Conservation (phyloP, 53 echinoderm and acorn worm genomes). For the Holothuria scabra region DNA sequence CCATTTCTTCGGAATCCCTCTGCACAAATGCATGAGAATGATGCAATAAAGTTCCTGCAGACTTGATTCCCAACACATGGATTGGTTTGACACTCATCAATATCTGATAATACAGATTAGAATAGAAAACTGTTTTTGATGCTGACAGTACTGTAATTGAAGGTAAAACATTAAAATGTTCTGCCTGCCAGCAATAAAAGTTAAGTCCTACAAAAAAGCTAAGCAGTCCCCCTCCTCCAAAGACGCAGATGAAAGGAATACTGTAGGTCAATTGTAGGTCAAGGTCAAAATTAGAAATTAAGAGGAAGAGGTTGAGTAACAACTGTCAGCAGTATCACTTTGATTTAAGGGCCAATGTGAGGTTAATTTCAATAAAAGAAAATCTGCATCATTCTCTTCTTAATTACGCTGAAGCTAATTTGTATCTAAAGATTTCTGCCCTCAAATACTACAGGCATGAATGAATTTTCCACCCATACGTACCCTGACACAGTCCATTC, state of each 20-base stretch:
- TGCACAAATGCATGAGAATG: slow-evolving; percentile 7
- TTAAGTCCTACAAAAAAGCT: neutral
- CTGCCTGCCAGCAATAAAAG: neutral
- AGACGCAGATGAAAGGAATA: neutral
- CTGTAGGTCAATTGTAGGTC: neutral
- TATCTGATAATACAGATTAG: neutral
- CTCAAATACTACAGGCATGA: too few relatives aligned
- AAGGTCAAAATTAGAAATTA: too few relatives aligned
- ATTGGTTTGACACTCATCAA: neutral
- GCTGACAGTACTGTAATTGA: neutral
- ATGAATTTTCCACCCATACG: too few relatives aligned
- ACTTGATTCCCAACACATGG: slow-evolving; percentile 10
- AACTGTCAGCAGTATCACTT: too few relatives aligned
- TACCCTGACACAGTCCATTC: slow-evolving; percentile 9
- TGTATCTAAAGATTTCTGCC: too few relatives aligned
- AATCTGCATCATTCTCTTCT: too few relatives aligned
- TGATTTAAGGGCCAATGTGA: too few relatives aligned
- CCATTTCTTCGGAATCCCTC: neutral
- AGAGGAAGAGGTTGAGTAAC: too few relatives aligned
- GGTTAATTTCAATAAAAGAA: too few relatives aligned
- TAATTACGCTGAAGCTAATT: too few relatives aligned
- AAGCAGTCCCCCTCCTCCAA: neutral
- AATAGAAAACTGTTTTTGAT: neutral
- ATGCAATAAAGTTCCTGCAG: slow-evolving; percentile 2
- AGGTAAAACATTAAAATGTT: neutral